A percentile compares a stretch with the other conserved stretches of the same genome.
Conservation (phyloP, 1,140 invertebrate species). For the Acromyrmex charruanus region DNA sequence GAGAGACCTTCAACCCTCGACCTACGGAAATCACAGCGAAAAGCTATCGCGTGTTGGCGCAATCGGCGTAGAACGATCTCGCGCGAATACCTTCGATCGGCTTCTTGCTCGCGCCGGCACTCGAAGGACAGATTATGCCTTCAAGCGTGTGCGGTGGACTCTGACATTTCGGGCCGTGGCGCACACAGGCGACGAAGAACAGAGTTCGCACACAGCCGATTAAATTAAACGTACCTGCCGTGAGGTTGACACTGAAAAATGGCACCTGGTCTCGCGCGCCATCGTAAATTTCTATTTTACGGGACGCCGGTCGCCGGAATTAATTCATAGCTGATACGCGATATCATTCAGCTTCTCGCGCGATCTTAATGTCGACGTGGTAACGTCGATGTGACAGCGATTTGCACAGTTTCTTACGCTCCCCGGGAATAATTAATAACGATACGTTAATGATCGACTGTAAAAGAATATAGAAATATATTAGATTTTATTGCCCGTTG, state of each 20-base stretch:
- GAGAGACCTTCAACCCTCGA: slow-evolving; percentile 79
- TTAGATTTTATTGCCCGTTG: not conserved
- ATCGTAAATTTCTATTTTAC: slow-evolving; percentile 54
- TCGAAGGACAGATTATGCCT: slow-evolving; percentile 73
- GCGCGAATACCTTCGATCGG: slow-evolving; percentile 65
- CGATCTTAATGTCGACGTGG: slow-evolving; percentile 1
- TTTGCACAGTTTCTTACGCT: not conserved
- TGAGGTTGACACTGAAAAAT: slow-evolving; percentile 58
- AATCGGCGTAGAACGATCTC: slow-evolving; percentile 65
- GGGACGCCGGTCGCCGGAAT: slow-evolving; percentile 23
- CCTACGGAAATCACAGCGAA: slow-evolving; percentile 65
- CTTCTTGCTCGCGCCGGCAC: slow-evolving; percentile 42
- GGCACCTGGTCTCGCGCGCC: slow-evolving; percentile 21
- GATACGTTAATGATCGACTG: not conserved
- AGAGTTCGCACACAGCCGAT: slow-evolving; percentile 39
- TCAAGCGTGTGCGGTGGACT: slow-evolving; percentile 36
- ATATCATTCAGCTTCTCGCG: slow-evolving; percentile 23
- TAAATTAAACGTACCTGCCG: slow-evolving; percentile 66
- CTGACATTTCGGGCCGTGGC: slow-evolving; percentile 24
- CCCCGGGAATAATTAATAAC: not conserved
- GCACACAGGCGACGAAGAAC: not conserved
- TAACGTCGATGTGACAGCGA: not conserved
- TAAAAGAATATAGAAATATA: not conserved
- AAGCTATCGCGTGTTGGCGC: slow-evolving; percentile 69
- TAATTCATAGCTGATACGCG: slow-evolving; percentile 54